These are phyloP conservation scores for Asbolus verrucosus DNA, from an alignment of 1,140 invertebrate species.

Conservation along the genomic window DNA sequence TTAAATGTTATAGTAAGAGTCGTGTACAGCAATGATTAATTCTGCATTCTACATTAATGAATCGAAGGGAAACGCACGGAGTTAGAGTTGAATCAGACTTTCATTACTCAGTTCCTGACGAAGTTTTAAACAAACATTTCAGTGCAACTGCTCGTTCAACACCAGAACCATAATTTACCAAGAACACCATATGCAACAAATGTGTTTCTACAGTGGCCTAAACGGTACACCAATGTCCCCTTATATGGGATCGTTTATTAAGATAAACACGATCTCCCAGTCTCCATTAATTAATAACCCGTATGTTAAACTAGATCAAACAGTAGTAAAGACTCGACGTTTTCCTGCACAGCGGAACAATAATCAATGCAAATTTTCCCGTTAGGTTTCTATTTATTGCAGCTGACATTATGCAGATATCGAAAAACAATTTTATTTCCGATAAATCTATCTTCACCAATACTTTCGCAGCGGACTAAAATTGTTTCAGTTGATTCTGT, in stretches of 20 bases:
- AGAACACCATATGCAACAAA: conserved; percentile 13
- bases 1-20: no score
- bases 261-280: conserved; percentile 30
- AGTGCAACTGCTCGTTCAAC: background rate
- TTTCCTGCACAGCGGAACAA: no score
- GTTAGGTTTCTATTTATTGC: no score
- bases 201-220: conserved; percentile 1
- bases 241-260: conserved; percentile 33
- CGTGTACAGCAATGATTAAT: no score
- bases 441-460: no score
- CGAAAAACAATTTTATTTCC: no score
- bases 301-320: conserved; percentile 12
- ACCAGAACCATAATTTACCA: no score
- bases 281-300: conserved; percentile 27
- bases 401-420: no score
- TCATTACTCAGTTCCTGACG: conserved; percentile 25
- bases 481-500: no score
- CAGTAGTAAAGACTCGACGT: no score
- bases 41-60: background rate
- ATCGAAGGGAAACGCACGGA: conserved; percentile 3
- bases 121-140: conserved; percentile 11
- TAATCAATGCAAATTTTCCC: no score
- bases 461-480: no score
- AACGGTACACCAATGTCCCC: conserved; percentile 30
- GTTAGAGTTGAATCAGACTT: conserved; percentile 14